Conservation (phyloP, 2,113 vertebrate species). For the Lagenorhynchus albirostris region DNA sequence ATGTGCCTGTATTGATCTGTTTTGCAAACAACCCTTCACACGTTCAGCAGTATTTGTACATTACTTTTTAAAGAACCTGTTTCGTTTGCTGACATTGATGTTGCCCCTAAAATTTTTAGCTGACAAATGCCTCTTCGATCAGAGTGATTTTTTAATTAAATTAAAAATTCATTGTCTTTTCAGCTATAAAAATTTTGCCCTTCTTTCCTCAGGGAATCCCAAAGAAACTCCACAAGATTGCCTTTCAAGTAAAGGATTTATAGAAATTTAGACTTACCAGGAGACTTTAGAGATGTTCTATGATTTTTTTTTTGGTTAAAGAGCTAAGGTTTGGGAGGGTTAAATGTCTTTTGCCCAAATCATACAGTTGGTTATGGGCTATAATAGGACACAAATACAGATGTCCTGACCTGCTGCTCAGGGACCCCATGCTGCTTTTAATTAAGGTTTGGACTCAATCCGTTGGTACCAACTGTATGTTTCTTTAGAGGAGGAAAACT, state of each 20-base stretch:
- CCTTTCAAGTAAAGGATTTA: constrained; percentile 1
- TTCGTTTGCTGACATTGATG: constrained; percentile 29
- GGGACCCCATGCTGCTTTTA: constrained; percentile 43
- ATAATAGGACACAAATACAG: constrained; percentile 1
- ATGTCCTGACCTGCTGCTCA: constrained; percentile 20
- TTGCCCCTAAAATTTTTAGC: constrained; percentile 15
- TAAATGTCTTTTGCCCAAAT: constrained; percentile 26
- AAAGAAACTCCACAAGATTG: background rate
- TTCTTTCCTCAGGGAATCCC: background rate
- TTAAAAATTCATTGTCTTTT: constrained; percentile 28
- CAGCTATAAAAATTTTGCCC: background rate
- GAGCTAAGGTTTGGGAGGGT: background rate
- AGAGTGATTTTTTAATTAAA: constrained; percentile 11
- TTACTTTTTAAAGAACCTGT: constrained; percentile 64
- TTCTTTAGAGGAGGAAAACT: constrained; percentile 19
- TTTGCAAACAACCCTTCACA: constrained; percentile 75
- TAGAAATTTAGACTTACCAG: background rate
- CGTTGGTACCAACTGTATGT: constrained; percentile 47
- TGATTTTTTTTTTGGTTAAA: constrained; percentile 6
- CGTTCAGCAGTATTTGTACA: constrained; percentile 58
- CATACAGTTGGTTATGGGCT: constrained; percentile 30
- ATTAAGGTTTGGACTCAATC: constrained; percentile 50
- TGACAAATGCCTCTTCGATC: background rate
- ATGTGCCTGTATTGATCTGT: constrained; percentile 74
- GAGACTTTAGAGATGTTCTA: background rate